A percentile compares a stretch with the other conserved stretches of the same genome.
Conservation (phyloP, 2,113 vertebrate species). For the Ceratotherium simum region DNA sequence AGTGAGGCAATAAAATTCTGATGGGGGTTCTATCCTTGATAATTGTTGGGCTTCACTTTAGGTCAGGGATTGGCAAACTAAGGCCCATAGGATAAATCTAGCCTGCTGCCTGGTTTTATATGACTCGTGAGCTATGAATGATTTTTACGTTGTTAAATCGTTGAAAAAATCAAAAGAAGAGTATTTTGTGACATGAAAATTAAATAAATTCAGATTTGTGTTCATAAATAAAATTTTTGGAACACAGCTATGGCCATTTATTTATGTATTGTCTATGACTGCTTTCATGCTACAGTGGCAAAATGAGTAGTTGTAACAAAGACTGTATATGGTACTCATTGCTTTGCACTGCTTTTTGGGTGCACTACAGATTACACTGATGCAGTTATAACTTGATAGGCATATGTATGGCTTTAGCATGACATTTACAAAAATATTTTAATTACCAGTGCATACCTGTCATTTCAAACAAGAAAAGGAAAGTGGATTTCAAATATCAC, state of each 20-base stretch:
- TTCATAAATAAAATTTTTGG: slow-evolving; percentile 13
- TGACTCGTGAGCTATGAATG: not conserved
- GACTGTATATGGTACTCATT: not conserved
- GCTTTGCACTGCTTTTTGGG: not conserved
- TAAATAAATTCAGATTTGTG: not conserved
- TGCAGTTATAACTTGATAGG: not conserved
- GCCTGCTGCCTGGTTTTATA: not conserved
- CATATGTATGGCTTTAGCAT: not conserved
- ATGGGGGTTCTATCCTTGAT: slow-evolving; percentile 8
- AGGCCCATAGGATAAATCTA: not conserved
- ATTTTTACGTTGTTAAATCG: slow-evolving; percentile 34
- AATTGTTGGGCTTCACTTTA: not conserved
- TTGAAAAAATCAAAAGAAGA: not conserved
- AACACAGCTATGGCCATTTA: not conserved
- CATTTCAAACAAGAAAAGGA: not conserved
- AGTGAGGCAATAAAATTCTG: slow-evolving; percentile 19
- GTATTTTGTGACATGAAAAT: slow-evolving; percentile 23
- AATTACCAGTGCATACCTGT: not conserved
- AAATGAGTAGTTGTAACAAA: not conserved
- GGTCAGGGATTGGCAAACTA: not conserved
- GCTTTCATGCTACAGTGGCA: not conserved
- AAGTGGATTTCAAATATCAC: not conserved
- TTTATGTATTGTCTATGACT: not conserved
- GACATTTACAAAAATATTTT: not conserved
- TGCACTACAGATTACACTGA: not conserved